Conservation (phyloP, 2,888 invertebrate genomes). For the Hybos culiciformis region DNA sequence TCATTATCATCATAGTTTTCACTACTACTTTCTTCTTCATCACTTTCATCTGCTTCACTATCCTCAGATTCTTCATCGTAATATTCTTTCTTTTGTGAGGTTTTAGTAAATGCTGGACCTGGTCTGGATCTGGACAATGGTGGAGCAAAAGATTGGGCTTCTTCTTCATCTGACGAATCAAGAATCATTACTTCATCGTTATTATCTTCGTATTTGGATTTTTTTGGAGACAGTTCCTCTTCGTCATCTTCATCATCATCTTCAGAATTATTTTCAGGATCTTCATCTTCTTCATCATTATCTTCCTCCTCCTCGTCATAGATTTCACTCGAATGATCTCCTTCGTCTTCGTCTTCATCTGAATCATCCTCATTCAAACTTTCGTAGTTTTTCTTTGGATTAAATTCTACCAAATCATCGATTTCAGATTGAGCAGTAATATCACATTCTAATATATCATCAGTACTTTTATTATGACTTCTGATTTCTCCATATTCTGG, state of each 20-base stretch:
- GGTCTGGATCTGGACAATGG: neutral
- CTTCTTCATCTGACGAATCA: neutral
- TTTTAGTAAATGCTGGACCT: neutral
- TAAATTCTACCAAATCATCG: neutral
- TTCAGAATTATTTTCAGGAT: neutral
- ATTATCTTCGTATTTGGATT: neutral
- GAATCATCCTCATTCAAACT: neutral
- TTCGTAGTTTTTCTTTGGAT: neutral
- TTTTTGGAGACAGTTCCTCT: neutral
- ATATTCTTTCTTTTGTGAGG: neutral
- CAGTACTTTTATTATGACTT: neutral
- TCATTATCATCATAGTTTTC: slow-evolving; percentile 2
- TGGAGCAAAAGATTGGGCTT: neutral
- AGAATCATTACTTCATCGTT: neutral
- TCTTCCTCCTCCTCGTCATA: neutral
- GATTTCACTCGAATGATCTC: neutral
- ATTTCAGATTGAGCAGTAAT: neutral
- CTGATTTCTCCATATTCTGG: neutral
- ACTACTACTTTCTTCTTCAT: neutral
- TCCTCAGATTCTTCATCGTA: neutral
- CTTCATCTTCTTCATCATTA: neutral
- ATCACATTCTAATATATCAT: too few relatives aligned
- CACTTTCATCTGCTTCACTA: neutral
- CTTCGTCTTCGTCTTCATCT: neutral
- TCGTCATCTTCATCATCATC: neutral